These are phyloP conservation scores for Leptopilina clavipes DNA, from an alignment of 1,140 invertebrate species.

Conservation along the genomic window DNA sequence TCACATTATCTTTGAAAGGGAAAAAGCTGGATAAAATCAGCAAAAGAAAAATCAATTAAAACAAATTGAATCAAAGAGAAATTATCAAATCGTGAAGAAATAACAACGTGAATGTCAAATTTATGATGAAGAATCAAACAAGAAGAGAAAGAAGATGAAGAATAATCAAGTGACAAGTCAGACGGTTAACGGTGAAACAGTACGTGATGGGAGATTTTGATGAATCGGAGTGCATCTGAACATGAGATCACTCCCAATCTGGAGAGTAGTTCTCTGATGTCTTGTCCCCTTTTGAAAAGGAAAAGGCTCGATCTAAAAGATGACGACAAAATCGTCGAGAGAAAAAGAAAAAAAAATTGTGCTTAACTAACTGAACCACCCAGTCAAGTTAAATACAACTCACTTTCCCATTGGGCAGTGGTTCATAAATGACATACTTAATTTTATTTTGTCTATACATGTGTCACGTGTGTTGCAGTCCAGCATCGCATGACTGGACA, in stretches of 20 bases:
- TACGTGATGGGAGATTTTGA: background rate
- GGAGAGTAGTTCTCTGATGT: background rate
- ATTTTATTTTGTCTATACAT: background rate
- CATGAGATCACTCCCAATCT: conserved; percentile 17
- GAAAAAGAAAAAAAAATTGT: background rate
- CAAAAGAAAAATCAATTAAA: no score
- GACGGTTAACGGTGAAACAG: conserved; percentile 8
- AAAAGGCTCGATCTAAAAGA: background rate
- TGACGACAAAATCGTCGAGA: background rate
- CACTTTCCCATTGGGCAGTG: background rate
- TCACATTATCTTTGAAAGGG: no score
- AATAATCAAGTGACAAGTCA: background rate
- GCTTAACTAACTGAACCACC: background rate
- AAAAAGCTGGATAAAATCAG: no score
- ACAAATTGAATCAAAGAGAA: no score
- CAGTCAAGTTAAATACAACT: background rate
- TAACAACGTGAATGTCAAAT: no score
- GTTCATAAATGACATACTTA: background rate
- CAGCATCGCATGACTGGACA: no score
- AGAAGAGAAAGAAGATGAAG: conserved; percentile 26
- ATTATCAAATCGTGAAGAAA: no score
- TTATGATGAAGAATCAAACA: conserved; percentile 5
- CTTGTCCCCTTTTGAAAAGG: background rate
- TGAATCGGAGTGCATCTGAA: background rate
- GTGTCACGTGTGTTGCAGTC: background rate